Evolutionary conservation across 2,888 invertebrate genomes (phyloP).

Genomic region (Drepana falcataria): DNA sequence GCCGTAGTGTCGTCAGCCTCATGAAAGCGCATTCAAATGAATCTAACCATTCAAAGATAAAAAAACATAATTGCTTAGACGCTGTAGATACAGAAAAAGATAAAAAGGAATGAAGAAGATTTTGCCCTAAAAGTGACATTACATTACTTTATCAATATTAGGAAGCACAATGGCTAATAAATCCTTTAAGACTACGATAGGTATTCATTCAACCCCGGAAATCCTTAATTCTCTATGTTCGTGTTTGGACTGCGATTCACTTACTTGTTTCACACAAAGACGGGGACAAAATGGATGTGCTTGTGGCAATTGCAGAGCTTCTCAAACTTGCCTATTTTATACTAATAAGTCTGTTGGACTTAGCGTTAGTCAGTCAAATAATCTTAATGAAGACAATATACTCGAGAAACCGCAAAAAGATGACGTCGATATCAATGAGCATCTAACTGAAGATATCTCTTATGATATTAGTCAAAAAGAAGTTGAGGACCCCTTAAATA

Average conservation of each 20-base stretch:
- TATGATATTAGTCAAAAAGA: background rate
- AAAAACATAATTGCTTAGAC: conserved; percentile 22
- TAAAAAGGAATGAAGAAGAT: background rate
- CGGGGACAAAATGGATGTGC: conserved; percentile 13
- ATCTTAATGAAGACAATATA: conserved; percentile 5
- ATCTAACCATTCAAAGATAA: conserved; percentile 10
- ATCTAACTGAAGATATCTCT: background rate
- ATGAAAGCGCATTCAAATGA: conserved; percentile 6
- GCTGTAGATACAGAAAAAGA: conserved; percentile 4
- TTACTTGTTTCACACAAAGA: conserved; percentile 29
- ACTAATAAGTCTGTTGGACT: conserved; percentile 4
- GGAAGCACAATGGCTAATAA: background rate
- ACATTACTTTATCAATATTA: background rate
- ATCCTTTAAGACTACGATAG: background rate
- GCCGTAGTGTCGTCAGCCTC: conserved; percentile 13
- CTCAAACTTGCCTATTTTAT: conserved; percentile 21
- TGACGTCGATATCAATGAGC: background rate
- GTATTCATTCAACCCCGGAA: conserved; percentile 1
- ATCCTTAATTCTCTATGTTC: conserved; percentile 32
- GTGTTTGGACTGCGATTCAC: conserved; percentile 38
- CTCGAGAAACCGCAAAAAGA: background rate
- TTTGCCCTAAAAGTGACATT: background rate
- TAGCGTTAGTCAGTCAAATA: conserved; percentile 1
- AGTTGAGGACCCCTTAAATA: background rate
- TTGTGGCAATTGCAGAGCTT: conserved; percentile 16